Conservation (phyloP, 1,140 invertebrate species). For the Stratiolaelaps scimitus region DNA sequence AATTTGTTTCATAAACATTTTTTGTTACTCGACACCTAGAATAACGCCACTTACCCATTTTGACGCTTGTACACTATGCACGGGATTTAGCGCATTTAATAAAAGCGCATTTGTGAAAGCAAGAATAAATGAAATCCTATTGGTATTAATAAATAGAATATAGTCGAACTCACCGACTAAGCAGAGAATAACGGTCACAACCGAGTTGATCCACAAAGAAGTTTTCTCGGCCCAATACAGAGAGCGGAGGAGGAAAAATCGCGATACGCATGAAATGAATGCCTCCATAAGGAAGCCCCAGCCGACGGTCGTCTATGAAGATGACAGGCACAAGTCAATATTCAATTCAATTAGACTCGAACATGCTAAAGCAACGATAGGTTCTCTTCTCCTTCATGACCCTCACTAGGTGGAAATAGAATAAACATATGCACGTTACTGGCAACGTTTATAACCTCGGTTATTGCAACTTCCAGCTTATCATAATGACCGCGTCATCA, state of each 20-base stretch:
- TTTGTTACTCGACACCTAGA: too few species aligned
- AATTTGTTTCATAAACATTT: too few species aligned
- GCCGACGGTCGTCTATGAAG: neutral
- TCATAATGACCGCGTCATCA: too few species aligned
- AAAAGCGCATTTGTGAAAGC: too few species aligned
- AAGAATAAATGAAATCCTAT: too few species aligned
- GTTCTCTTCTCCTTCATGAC: too few species aligned
- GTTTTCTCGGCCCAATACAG: slow-evolving; percentile 29
- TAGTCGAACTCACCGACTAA: slow-evolving; percentile 4
- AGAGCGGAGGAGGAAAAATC: slow-evolving; percentile 30
- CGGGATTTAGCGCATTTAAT: too few species aligned
- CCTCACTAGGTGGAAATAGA: neutral
- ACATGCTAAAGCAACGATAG: neutral
- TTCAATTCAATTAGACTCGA: too few species aligned
- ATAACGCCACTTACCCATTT: too few species aligned
- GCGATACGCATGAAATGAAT: slow-evolving; percentile 6
- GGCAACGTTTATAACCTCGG: neutral
- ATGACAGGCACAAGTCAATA: neutral
- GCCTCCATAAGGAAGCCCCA: slow-evolving; percentile 19
- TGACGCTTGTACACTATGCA: too few species aligned
- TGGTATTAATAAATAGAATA: too few species aligned
- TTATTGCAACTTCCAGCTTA: neutral
- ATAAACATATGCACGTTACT: neutral
- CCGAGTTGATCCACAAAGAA: slow-evolving; percentile 25
- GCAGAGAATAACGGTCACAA: slow-evolving; percentile 29